Base-by-base conservation (phyloP, 2,888 invertebrate species). In the Andrena dorsata region DNA sequence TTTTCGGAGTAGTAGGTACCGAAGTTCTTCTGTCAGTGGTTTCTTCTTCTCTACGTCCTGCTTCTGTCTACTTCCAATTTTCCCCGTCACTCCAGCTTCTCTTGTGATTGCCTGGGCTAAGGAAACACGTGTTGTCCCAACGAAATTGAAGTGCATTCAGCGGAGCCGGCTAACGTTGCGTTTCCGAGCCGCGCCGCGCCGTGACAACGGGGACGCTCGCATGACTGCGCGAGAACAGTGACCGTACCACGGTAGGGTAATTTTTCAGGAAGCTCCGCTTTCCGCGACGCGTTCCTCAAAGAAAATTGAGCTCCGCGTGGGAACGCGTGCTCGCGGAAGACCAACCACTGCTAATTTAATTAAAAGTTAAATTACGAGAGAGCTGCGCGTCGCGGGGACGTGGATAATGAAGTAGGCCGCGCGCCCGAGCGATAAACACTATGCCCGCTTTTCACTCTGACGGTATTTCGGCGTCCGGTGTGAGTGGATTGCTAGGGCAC, bases 141-240 rank as follows among this genome's bases (percentile, higher is more conserved):
- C 88, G 85, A 88, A 85, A 88, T 88, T 88, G 88, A 83, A 88
- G 88, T 82, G 85, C 86, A 82, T 78, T 80, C 81, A 68, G 65
- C 83, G 77, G 79, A 77, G 72, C 75, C 70, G 76, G 72, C 70
- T 68, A 75, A 84, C 81, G 69, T 75, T 60, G 47, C 70, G 72
- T 65, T 49, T 32, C 13, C 35, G 16, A 30, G 53, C 10, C 68
- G 6, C 23, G 35, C 2, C 75, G 30, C 8, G 30, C 8, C 69
- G 35, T 35, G 56, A 51, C 63, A 72, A 68, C 76, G 35, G 56
- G 75, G 66, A 77, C 70, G 63, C 66, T 56, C 86, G 84, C 77
- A 66, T 41, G 76, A 58, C 63, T 73, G 70, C 56, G 47, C 75
- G 47, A n/a, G 73, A 76, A 61, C 72, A 81, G 61, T 58, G 70